phyloP scores from a whole-genome alignment of 1,140 invertebrate species.

The Polyergus mexicanus region DNA sequence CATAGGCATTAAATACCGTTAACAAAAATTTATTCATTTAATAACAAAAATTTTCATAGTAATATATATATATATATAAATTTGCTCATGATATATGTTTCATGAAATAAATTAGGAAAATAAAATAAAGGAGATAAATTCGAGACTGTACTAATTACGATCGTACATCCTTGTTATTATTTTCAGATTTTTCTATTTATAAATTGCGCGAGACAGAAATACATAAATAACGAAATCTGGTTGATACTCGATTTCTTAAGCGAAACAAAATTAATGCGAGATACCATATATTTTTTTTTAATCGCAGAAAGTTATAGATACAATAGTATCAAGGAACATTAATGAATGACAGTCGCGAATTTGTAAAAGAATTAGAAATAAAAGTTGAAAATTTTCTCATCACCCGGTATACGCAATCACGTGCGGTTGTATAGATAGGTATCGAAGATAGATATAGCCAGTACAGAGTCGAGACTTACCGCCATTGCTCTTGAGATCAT shows the following conservation, averaged over 20 bases:
- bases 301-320: neutral
- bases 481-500: slow-evolving; percentile 90
- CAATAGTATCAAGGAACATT: neutral
- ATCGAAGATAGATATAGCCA: neutral
- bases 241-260: no score
- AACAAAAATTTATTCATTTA: no score
- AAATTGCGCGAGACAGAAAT: neutral
- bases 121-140: slow-evolving; percentile 1
- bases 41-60: slow-evolving; percentile 22
- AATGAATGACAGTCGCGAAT: neutral
- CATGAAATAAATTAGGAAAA: neutral
- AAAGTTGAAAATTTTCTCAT: neutral
- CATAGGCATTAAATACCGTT: neutral
- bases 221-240: neutral
- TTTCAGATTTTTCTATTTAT: neutral
- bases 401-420: neutral
- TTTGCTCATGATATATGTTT: neutral
- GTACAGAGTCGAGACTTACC: slow-evolving; percentile 86
- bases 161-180: neutral
- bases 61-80: neutral
- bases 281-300: neutral
- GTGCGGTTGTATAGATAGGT: neutral
- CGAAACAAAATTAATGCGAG: neutral
- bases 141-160: neutral
- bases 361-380: neutral